These are phyloP conservation scores for Drosophila tristis DNA, from an alignment of 1,140 invertebrate genomes.

Conservation along the genomic window DNA sequence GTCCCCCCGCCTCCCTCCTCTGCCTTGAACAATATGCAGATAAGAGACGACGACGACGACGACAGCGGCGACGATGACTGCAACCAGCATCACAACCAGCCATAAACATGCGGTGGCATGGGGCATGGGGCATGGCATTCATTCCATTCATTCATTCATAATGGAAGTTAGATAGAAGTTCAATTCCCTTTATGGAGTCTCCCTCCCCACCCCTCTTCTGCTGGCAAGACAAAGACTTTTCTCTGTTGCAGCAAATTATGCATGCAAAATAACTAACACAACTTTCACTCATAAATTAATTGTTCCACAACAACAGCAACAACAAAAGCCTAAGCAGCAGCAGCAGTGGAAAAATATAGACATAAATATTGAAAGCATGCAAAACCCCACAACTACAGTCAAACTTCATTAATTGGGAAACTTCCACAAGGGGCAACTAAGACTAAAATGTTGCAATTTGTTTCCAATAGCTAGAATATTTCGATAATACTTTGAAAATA, in stretches of 20 bases:
- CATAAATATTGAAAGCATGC: background rate
- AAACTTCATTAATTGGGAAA: too few species aligned
- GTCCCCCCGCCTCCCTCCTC: too few species aligned
- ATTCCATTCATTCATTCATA: too few species aligned
- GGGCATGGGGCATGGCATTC: too few species aligned
- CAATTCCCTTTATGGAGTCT: conserved; percentile 19
- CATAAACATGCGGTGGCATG: background rate
- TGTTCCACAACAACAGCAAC: conserved; percentile 31
- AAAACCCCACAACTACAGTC: too few species aligned
- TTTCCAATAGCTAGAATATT: background rate
- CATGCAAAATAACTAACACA: conserved; percentile 66
- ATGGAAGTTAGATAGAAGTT: conserved; percentile 59
- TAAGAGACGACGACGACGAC: conserved; percentile 69
- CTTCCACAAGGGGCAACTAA: conserved; percentile 19
- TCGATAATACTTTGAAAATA: too few species aligned
- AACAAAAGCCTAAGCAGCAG: background rate
- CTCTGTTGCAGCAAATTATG: conserved; percentile 62
- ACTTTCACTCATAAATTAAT: conserved; percentile 82
- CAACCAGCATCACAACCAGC: background rate
- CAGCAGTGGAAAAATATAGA: conserved; percentile 11
- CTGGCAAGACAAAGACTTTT: conserved; percentile 46
- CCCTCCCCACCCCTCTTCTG: background rate
- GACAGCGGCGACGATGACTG: background rate
- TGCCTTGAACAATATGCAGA: conserved; percentile 51
- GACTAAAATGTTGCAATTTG: conserved; percentile 39